Percentiles rank a stretch among this genome's conserved stretches.
Evolutionary conservation across 2,888 invertebrate species (phyloP).

Genomic region (Pogonocherus hispidulus): DNA sequence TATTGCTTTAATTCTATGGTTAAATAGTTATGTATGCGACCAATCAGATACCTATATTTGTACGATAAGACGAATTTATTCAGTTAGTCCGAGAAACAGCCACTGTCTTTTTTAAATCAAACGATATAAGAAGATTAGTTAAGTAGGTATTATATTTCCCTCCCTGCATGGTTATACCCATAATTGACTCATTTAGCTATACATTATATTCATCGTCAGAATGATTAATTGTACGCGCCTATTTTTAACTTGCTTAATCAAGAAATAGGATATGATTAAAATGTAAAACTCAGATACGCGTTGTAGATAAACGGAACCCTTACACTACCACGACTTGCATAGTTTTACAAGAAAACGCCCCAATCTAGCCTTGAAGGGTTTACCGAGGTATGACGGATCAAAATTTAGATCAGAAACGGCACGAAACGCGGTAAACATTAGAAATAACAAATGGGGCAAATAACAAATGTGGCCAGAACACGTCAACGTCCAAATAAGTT

Average conservation of each 20-base stretch:
- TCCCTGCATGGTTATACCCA: too few species aligned
- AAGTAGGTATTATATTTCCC: too few species aligned
- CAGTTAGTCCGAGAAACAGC: too few species aligned
- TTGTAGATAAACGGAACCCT: background rate
- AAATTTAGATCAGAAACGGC: slow-evolving; percentile 40
- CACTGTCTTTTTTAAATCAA: too few species aligned
- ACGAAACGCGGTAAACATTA: slow-evolving; percentile 37
- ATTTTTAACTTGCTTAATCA: background rate
- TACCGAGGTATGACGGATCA: slow-evolving; percentile 16
- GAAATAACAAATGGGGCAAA: slow-evolving; percentile 61
- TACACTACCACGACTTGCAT: background rate
- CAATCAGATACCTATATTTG: too few species aligned
- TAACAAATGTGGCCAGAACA: slow-evolving; percentile 63
- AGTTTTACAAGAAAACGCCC: slow-evolving; percentile 12
- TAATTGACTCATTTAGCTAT: background rate
- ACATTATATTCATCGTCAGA: background rate
- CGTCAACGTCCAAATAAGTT: slow-evolving; percentile 62
- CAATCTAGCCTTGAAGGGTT: slow-evolving; percentile 9
- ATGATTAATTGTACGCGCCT: background rate
- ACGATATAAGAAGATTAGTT: too few species aligned
- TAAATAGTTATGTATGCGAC: too few species aligned
- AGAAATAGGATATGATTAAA: background rate
- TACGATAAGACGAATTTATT: too few species aligned
- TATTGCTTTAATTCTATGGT: too few species aligned
- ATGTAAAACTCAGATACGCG: background rate